Percentiles rank a stretch among this genome's conserved stretches.
Conservation (phyloP, 2,888 invertebrate genomes). For the Lasiommata megera region DNA sequence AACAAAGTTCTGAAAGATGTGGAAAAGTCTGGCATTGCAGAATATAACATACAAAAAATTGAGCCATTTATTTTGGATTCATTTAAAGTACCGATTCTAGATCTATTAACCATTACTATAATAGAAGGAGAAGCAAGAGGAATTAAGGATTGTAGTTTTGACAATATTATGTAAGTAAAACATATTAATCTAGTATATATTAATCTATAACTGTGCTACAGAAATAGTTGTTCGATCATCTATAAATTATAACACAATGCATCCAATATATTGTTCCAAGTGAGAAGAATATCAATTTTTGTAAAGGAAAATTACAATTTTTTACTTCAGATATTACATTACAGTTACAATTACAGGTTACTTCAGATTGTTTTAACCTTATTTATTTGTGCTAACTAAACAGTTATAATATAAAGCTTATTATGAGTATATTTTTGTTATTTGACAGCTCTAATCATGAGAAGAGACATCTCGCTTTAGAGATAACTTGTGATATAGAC, state of each 20-base stretch:
- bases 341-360: too few relatives aligned
- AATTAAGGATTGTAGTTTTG: constrained; percentile 44
- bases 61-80: constrained; percentile 44
- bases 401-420: too few relatives aligned
- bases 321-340: too few relatives aligned
- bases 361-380: too few relatives aligned
- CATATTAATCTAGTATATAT: too few relatives aligned
- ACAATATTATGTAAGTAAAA: constrained; percentile 41
- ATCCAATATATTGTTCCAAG: too few relatives aligned
- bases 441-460: constrained; percentile 39
- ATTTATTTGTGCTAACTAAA: too few relatives aligned
- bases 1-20: constrained; percentile 35
- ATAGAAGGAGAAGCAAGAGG: constrained; percentile 45
- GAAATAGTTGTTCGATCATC: too few relatives aligned
- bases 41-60: constrained; percentile 43
- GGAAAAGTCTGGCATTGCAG: constrained; percentile 41
- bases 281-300: too few relatives aligned
- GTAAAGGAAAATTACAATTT: too few relatives aligned
- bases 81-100: constrained; percentile 37
- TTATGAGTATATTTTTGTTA: background rate
- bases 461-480: constrained; percentile 37
- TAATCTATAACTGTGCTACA: too few relatives aligned
- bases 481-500: constrained; percentile 41
- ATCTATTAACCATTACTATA: constrained; percentile 40
- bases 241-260: too few relatives aligned